Evolutionary conservation across 2,113 vertebrate species (phyloP), one percentile per base, ranked within the genome.

Genomic region (Channa argus): DNA sequence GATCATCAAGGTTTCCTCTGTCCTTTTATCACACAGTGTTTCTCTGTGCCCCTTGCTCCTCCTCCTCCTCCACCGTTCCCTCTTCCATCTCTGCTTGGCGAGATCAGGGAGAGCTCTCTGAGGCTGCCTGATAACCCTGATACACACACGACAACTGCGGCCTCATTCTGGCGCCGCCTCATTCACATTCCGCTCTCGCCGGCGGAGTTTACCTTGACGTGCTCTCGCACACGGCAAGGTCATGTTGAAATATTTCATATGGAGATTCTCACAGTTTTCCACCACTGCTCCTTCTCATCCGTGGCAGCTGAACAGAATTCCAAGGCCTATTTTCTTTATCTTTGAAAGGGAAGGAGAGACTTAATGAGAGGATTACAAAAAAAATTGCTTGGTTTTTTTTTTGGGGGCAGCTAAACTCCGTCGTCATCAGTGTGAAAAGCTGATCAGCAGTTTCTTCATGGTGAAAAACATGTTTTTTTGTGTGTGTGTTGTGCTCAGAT

Each of bases 1-100:
- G 88, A 86, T 91, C 85, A 82, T 82, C 83, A 84, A 87, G 90
- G 79, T 84, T 87, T 74, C 56, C 58, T 41, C 46, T 63, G 63
- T 86, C 79, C 83, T 89, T 90, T 86, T 74, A 81, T 83, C 36
- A 43, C 51, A 4, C 56, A 5, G 59, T 61, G 64, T 79, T 82
- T 69, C 76, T 68, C 58, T 79, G 61, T 61, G 58, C 61, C 66
- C 61, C 63, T 56, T 47, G 24, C 71, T 69, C 63, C 68, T 34
- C 72, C 52, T 69, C 69, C 63, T 68, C 55, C 74, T 54, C 47
- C 39, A 4, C 45, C 49, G 10, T 71, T 41, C 39, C 33, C 14
- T 24, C 69, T 66, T 68, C 56, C 74, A 52, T 38, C 68, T 46
- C 66, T 56, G 65, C 69, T 72, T 34, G 0, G 12, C 34, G 2